These are phyloP conservation scores for Scolopax rusticola DNA, from an alignment of 2,797 vertebrate genomes.

Conservation along the genomic window DNA sequence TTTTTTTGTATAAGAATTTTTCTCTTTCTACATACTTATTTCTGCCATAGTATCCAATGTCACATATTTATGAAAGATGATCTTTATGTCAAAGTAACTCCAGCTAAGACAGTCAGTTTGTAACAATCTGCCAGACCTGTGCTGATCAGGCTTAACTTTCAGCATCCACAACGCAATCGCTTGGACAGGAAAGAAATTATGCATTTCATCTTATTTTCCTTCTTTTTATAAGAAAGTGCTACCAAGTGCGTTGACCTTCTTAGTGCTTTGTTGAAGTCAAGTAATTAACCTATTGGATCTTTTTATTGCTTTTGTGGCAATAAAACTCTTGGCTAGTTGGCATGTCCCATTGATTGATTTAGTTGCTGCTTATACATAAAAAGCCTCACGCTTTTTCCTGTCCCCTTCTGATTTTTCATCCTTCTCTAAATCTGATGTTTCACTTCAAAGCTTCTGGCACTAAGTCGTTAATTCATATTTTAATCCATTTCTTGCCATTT, in stretches of 20 bases:
- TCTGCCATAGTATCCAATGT: not conserved
- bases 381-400: not conserved
- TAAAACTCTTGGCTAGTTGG: not conserved
- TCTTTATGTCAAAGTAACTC: not conserved
- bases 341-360: slow-evolving; percentile 8
- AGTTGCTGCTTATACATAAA: not conserved
- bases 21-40: not conserved
- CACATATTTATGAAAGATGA: not conserved
- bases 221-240: slow-evolving; percentile 10
- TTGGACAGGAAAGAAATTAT: not conserved
- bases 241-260: not conserved
- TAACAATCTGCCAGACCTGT: not conserved
- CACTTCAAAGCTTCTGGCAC: slow-evolving; percentile 9
- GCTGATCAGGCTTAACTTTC: slow-evolving; percentile 19
- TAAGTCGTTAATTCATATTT: not conserved
- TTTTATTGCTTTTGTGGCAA: slow-evolving; percentile 22
- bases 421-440: slow-evolving; percentile 21
- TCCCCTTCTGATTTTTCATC: slow-evolving; percentile 11
- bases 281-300: slow-evolving; percentile 13
- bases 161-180: not conserved
- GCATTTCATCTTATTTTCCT: slow-evolving; percentile 2
- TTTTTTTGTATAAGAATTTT: not conserved
- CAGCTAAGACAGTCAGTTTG: not conserved
- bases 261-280: slow-evolving; percentile 4
- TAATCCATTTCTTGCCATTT: slow-evolving; percentile 50